Base-by-base conservation (phyloP, 2,888 invertebrate species). In the Odontomyia ornata region DNA sequence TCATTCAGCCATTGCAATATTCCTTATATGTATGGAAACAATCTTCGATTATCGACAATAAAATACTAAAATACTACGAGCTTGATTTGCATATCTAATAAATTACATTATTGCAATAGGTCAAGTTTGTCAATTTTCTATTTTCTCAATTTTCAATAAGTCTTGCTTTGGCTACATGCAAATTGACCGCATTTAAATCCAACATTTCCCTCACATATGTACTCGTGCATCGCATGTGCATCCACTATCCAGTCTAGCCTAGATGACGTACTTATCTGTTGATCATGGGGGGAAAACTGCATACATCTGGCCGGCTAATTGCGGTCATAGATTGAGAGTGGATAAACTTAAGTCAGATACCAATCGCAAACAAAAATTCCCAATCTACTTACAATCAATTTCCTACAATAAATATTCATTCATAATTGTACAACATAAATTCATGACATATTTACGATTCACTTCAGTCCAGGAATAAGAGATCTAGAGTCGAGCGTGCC, bases 371-470 rank as follows among this genome's bases (percentile, higher is more conserved):
- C 15, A 52, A 52, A 5, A 52, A 18, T 7, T 1, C 7, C 13
- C 52, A 52, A 52, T 52, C 28, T 72, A 72, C 52, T 72, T 72
- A 72, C 71, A 72, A 72, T 72, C 71, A 72, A 72, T 72, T 72
- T 71, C 57, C 57, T 60, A 43, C 62, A 65, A 65, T 72, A 73
- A 77, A 73, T 65, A 65, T 77, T 65, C 73, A 77, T 77, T 72
- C 77, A 73, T 73, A 73, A 47, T 73, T 73, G 64, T 64, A 64
- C 47, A 75, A 77, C 71, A 77, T 77, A 57, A 69, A 69, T n/a
- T 77, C 43, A 62, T 46, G 71, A 76, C 69, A 69, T 67, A 60
- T 76, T 76, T 67, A 69, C 65, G 46, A 65, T 36, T 9, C 36
- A 9, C n/a, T n/a, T n/a, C 3, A 36, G 36, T 36, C 9, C 36